Evolutionary conservation across 2,797 vertebrate species (phyloP), one percentile per base, ranked within the genome.

Genomic region (Novumbra hubbsi): DNA sequence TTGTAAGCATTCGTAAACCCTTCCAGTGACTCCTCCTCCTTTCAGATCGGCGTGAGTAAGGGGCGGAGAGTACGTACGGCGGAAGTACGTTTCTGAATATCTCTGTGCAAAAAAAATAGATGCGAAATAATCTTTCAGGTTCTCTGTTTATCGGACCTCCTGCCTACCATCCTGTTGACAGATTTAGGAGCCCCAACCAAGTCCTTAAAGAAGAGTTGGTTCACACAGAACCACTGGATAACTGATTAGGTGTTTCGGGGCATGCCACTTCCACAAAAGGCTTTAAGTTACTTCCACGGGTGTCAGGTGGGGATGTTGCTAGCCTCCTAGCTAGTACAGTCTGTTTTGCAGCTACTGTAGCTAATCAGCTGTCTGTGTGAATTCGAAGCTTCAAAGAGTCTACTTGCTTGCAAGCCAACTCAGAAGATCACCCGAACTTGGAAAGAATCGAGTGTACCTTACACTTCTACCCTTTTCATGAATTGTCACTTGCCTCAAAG

Each of bases 41-140:
- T 57, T 8, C 16, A 57, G 55, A 57, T 57, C 21, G 12, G 55
- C 55, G 21, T 21, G 52, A 57, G 52, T 57, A 57, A 24, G 55
- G 52, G 52, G 52, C n/a, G n/a, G 52, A 9, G 52, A n/a, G 17
- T 32, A 19, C 63, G 28, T 24, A 12, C 49, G 11, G 49, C 49
- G 24, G 81, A 83, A 78, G 73, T 76, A 63, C 76, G 73, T 76
- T 71, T 60, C 21, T 60, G 16, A 14, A 45, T 14, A 28, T 71
- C n/a, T 63, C 68, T 78, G 63, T 45, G 52, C 24, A 72, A 75
- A 75, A 52, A 52, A 19, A 68, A 16, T 69, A 66, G 62, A 28
- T 75, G 71, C 72, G 70, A 48, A 7, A 70, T 38, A 60, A 68
- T 60, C 69, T 68, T 67, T 62, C 63, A 38, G 19, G 32, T 38